Percentiles rank a stretch among this genome's conserved stretches.
Evolutionary conservation across 2,888 invertebrate species (phyloP).

Genomic region (Harmothoe impar): DNA sequence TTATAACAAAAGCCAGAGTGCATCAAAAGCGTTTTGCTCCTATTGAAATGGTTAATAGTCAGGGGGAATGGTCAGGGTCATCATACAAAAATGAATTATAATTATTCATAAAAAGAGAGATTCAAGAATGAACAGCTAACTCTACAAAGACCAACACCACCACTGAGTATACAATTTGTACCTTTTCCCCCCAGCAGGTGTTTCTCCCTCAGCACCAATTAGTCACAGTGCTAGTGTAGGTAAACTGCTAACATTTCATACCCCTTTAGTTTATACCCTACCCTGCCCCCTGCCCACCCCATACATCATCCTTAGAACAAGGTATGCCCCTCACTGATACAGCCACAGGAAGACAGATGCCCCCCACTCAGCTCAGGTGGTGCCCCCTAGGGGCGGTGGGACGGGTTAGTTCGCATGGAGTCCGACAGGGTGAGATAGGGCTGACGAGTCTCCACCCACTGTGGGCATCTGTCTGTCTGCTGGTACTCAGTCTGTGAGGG

Average conservation of each 20-base stretch:
- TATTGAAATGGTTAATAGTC: too few species aligned
- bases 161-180: too few species aligned
- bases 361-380: conserved; percentile 22
- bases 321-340: not conserved
- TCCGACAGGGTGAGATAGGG: not conserved
- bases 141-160: too few species aligned
- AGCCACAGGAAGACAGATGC: not conserved
- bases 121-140: too few species aligned
- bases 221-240: not conserved
- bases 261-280: not conserved
- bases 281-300: not conserved
- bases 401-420: not conserved
- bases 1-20: too few species aligned
- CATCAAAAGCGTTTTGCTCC: too few species aligned
- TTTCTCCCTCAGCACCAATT: not conserved
- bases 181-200: too few species aligned
- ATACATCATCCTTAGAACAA: conserved; percentile 6
- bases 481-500: too few species aligned
- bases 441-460: not conserved
- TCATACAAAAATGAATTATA: too few species aligned
- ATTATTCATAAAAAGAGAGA: too few species aligned
- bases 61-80: too few species aligned
- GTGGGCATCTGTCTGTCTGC: too few species aligned
- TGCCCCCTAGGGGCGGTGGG: not conserved
- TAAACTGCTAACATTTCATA: not conserved